These are phyloP conservation scores for Bagarius yarrelli DNA, from an alignment of 2,113 vertebrate genomes.

Conservation along the genomic window DNA sequence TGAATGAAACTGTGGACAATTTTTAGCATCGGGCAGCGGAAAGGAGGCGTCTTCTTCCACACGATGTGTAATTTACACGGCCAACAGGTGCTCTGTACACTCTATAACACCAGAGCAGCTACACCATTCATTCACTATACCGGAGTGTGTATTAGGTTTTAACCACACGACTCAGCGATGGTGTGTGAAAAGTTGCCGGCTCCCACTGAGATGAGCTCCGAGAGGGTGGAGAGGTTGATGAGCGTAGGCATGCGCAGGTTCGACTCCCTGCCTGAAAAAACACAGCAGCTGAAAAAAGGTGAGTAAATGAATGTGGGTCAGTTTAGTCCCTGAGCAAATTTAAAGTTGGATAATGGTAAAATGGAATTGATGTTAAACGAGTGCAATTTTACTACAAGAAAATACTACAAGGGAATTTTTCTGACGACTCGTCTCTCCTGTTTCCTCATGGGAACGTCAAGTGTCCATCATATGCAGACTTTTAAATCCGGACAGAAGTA, in stretches of 20 bases:
- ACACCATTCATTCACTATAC: neutral
- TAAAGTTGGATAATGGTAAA: too few relatives aligned
- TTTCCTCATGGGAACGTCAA: too few relatives aligned
- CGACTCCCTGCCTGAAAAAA: slow-evolving; percentile 82
- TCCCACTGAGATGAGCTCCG: slow-evolving; percentile 80
- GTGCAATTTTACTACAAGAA: too few relatives aligned
- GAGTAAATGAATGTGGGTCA: slow-evolving; percentile 44
- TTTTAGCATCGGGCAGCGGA: slow-evolving; percentile 21
- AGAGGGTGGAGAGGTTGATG: slow-evolving; percentile 90
- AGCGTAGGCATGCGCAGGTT: slow-evolving; percentile 79
- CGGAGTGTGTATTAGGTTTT: slow-evolving; percentile 19
- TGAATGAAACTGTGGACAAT: neutral
- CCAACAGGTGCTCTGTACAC: slow-evolving; percentile 18
- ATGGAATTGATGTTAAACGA: too few relatives aligned
- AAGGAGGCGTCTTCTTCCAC: neutral
- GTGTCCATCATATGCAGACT: too few relatives aligned
- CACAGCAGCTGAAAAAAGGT: slow-evolving; percentile 87
- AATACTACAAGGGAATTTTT: too few relatives aligned
- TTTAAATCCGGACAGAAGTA: too few relatives aligned
- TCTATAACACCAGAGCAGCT: neutral
- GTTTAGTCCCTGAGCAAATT: neutral
- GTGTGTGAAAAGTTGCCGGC: slow-evolving; percentile 91
- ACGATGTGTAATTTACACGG: slow-evolving; percentile 11
- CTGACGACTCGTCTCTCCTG: too few relatives aligned
- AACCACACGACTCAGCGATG: slow-evolving; percentile 77